A percentile compares a stretch with the other conserved stretches of the same genome.
phyloP scores from a whole-genome alignment of 2,113 vertebrate genomes.

The Takifugu bimaculatus region DNA sequence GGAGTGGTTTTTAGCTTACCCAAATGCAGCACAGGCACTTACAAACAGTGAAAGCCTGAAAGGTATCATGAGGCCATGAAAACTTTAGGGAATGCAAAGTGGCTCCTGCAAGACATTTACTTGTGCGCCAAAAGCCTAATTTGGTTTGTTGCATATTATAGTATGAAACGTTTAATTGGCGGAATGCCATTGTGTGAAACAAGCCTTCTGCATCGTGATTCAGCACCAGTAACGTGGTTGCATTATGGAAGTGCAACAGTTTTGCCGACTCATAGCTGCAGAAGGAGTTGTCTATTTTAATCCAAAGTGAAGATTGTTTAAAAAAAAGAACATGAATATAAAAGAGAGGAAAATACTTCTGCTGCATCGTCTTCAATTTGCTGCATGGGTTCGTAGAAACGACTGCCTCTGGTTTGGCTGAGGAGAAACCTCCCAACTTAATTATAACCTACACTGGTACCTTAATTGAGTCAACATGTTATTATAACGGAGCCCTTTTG shows the following conservation, averaged over 20 bases:
- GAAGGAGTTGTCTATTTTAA: conserved; percentile 53
- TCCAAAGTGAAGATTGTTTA: conserved; percentile 18
- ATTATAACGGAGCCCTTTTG: conserved; percentile 24
- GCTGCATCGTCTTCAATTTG: conserved; percentile 40
- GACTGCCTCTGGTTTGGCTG: conserved; percentile 32
- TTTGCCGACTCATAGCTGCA: conserved; percentile 42
- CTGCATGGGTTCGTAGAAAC: conserved; percentile 29
- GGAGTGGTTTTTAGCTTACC: conserved; percentile 17
- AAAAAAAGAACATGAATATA: conserved; percentile 22
- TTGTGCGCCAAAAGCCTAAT: conserved; percentile 1
- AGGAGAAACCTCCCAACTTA: conserved; percentile 51
- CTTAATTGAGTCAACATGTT: conserved; percentile 60
- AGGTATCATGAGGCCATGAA: conserved; percentile 11
- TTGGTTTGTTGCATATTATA: conserved; percentile 29
- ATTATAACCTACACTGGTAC: conserved; percentile 55
- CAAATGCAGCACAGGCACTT: conserved; percentile 3
- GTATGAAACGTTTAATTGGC: conserved; percentile 33
- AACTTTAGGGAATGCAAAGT: conserved; percentile 15
- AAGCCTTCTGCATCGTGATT: conserved; percentile 40
- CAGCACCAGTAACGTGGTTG: conserved; percentile 40
- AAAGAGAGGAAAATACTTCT: conserved; percentile 24
- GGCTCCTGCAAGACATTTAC: conserved; percentile 9
- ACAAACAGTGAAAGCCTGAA: conserved; percentile 14
- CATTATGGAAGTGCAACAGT: conserved; percentile 34
- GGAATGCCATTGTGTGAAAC: conserved; percentile 5